Base-by-base conservation (phyloP, 2,113 vertebrate genomes). In the Phocoena phocoena region DNA sequence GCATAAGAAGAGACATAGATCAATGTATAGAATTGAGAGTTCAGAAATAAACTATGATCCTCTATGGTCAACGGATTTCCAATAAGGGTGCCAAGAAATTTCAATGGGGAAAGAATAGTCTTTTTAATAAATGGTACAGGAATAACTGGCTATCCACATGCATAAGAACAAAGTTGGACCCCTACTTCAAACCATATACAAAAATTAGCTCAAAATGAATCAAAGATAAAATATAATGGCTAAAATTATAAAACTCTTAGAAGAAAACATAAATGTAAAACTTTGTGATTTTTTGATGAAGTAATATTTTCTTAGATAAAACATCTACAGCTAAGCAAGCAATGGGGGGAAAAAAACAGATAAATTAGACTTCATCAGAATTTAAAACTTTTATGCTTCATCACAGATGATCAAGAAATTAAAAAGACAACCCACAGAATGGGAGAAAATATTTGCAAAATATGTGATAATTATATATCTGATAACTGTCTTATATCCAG, bases 141-240 rank as follows among this genome's bases (percentile, higher is more conserved):
- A 38, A 73, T 80, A 86, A 60, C 10, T 77, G 17, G 4, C 23
- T 81, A 41, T 76, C 23, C 25, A 83, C 11, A 36, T 36, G 55
- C 17, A 31, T 53, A 58, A 95, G 23, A 86, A 89, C 55, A 6
- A 97, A 67, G n/a, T 12, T 82, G n/a, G 38, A 73, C 20, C 4
- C 44, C 17, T 68, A 58, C 26, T 65, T 95, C 18, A 86, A 8
- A 86, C 33, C 28, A 28, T 33, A 41, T 26, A n/a, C 18, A 93
- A 95, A 96, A 87, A 36, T 58, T 53, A 93, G 84, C 38, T 74
- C 44, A 67, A 93, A 96, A 89, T 86, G 60, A 5, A 88, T 65
- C 8, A 36, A 92, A 93, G 23, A 85, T 3, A 60, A 93, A 67
- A 88, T 55, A n/a, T 6, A 85, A 67, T 67, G 2, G 3, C 10